Percentiles rank a stretch among this genome's conserved stretches.
Conservation (phyloP, 2,113 vertebrate species). For the Phodopus roborovskii region DNA sequence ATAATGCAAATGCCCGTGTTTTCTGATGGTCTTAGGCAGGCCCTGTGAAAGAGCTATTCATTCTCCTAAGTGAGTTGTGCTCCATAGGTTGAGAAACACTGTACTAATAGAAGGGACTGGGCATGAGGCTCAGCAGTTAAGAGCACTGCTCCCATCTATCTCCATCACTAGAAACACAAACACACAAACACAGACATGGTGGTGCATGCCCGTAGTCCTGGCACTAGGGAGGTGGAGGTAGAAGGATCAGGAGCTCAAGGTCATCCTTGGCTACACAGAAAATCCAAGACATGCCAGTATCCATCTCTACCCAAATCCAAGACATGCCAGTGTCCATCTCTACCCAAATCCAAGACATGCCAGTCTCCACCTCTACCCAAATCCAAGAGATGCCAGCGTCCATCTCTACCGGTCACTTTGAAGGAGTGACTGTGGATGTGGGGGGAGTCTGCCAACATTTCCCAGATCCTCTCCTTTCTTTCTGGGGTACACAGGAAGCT, state of each 20-base stretch:
- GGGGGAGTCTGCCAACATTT: neutral
- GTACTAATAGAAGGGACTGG: too few species aligned
- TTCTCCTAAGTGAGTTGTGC: accelerated
- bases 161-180: neutral
- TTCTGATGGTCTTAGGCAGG: neutral
- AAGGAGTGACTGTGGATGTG: too few species aligned
- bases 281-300: too few species aligned
- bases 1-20: neutral
- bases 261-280: neutral
- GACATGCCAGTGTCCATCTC: too few species aligned
- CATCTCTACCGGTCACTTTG: neutral
- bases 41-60: neutral
- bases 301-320: too few species aligned
- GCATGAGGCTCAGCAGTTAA: neutral
- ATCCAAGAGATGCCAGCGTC: neutral
- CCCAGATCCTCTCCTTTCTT: neutral
- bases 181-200: neutral
- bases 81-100: neutral
- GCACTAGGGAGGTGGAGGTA: too few species aligned
- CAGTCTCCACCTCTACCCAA: neutral
- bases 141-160: neutral
- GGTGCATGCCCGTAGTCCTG: too few species aligned
- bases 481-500: neutral
- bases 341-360: neutral
- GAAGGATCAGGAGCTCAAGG: neutral